A percentile compares a stretch with the other conserved stretches of the same genome.
These are phyloP conservation scores for Tetragonisca angustula DNA, from an alignment of 2,888 invertebrate species.

Conservation along the genomic window DNA sequence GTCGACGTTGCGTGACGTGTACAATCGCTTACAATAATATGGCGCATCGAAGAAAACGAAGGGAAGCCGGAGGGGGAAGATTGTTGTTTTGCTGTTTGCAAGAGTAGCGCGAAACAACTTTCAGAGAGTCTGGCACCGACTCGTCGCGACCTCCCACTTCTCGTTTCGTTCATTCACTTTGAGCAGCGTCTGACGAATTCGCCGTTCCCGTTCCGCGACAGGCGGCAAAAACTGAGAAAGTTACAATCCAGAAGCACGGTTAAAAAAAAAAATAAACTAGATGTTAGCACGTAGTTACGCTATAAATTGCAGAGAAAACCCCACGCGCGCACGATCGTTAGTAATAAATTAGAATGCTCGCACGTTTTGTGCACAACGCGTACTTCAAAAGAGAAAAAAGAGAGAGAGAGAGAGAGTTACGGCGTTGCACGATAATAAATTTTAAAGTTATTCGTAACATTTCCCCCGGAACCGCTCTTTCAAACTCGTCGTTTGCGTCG, in stretches of 20 bases:
- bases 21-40: conserved; percentile 81
- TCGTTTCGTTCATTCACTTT: not conserved
- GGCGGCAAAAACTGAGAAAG: not conserved
- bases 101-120: not conserved
- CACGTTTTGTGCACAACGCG: not conserved
- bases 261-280: not conserved
- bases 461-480: not conserved
- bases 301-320: not conserved
- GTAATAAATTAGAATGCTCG: conserved; percentile 54
- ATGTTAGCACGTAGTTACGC: conserved; percentile 2
- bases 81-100: not conserved
- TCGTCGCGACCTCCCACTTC: no score
- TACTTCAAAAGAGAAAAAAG: conserved; percentile 35
- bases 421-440: conserved; percentile 10
- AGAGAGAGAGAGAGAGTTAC: conserved; percentile 16
- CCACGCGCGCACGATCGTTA: conserved; percentile 17
- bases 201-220: not conserved
- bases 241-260: not conserved
- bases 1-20: conserved; percentile 73
- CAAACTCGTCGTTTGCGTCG: not conserved
- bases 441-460: not conserved
- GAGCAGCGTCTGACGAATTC: conserved; percentile 4
- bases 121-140: not conserved
- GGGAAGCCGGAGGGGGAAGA: conserved; percentile 46
- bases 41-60: conserved; percentile 73